Evolutionary conservation across 2,113 vertebrate genomes (phyloP).

Genomic region (Apeltes quadracus): DNA sequence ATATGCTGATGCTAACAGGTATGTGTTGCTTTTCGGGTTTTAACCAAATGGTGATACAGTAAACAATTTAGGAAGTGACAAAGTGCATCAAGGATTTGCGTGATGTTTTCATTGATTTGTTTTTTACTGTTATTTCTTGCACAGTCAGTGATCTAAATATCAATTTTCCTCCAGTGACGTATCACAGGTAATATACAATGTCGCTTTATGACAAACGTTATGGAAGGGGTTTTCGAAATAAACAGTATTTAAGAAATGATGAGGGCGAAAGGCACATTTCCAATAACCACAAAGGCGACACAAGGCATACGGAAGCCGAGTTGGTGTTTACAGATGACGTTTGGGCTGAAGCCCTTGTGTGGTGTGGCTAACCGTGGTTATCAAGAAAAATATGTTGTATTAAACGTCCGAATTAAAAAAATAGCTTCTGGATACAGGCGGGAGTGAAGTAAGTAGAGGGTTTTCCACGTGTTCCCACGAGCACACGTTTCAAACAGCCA

Average conservation of each 20-base stretch:
- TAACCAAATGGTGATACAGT: neutral
- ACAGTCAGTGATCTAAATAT: neutral
- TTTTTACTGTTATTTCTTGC: neutral
- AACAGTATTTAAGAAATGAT: neutral
- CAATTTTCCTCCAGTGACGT: neutral
- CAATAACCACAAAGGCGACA: slow-evolving; percentile 38
- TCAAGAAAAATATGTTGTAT: slow-evolving; percentile 32
- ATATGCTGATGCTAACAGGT: no score
- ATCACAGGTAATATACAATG: neutral
- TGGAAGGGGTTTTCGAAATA: neutral
- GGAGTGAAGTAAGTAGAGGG: slow-evolving; percentile 38
- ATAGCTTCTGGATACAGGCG: slow-evolving; percentile 6
- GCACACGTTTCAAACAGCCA: neutral
- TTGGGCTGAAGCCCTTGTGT: slow-evolving; percentile 11
- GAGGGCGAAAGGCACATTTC: neutral
- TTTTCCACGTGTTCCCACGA: neutral
- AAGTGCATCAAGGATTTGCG: neutral
- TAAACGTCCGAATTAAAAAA: slow-evolving; percentile 13
- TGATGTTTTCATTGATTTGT: neutral
- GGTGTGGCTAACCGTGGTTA: slow-evolving; percentile 55
- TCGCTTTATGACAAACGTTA: no score
- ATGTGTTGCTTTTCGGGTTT: neutral
- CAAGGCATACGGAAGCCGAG: slow-evolving; percentile 70
- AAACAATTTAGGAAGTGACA: no score
- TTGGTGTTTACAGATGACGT: slow-evolving; percentile 76